A percentile compares a stretch with the other conserved stretches of the same genome.
These are phyloP conservation scores for Erynnis tages DNA, from an alignment of 2,888 invertebrate genomes.

Conservation along the genomic window DNA sequence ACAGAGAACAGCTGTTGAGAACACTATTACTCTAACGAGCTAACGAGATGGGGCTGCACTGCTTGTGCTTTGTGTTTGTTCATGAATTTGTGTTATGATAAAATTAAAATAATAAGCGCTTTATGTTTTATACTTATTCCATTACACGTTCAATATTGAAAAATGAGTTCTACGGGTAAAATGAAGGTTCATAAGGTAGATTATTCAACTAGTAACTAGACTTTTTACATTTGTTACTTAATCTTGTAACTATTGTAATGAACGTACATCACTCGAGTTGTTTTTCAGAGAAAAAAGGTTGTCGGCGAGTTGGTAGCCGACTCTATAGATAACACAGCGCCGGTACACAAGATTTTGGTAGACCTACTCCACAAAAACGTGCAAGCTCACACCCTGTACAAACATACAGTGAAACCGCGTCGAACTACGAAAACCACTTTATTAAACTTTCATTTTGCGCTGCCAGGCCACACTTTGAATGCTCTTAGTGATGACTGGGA, in stretches of 20 bases:
- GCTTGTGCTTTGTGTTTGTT: too few species aligned
- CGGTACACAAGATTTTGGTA: constrained; percentile 51
- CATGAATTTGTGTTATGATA: neutral
- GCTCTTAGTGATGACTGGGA: constrained; percentile 62
- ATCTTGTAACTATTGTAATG: neutral
- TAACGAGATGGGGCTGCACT: too few species aligned
- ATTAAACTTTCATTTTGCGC: constrained; percentile 42
- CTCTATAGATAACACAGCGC: constrained; percentile 50
- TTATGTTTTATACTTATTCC: neutral
- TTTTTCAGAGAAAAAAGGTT: constrained; percentile 33
- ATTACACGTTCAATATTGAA: too few species aligned
- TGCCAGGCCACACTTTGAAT: constrained; percentile 56
- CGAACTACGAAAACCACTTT: constrained; percentile 30
- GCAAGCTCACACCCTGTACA: constrained; percentile 49
- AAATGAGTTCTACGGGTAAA: constrained; percentile 10
- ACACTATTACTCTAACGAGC: too few species aligned
- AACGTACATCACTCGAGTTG: neutral
- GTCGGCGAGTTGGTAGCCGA: constrained; percentile 42
- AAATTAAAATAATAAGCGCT: too few species aligned
- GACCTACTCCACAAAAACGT: constrained; percentile 44
- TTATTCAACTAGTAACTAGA: neutral
- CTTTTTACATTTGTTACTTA: neutral
- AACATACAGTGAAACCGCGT: constrained; percentile 46
- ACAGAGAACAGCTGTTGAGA: too few species aligned
- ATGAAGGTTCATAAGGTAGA: constrained; percentile 10